Evolutionary conservation across 2,113 vertebrate genomes (phyloP).

Genomic region (Leptocoma aspasia): DNA sequence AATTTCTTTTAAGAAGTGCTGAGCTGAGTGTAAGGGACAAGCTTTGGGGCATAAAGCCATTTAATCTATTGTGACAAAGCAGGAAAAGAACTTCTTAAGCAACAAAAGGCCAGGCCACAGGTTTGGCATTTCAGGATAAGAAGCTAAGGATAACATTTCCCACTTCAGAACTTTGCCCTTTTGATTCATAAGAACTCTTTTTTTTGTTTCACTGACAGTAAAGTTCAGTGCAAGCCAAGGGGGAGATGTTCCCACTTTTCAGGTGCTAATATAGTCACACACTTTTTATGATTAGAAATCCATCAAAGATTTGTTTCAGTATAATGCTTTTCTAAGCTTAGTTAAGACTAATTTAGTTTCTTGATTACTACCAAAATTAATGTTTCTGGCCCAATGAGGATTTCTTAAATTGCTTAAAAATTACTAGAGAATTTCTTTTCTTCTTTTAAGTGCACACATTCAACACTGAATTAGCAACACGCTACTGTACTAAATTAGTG

Average conservation of each 20-base stretch:
- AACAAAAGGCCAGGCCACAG: not conserved
- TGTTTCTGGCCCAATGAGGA: not conserved
- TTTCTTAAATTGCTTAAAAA: not conserved
- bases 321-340: not conserved
- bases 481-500: not conserved
- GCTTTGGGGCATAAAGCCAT: not conserved
- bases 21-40: not conserved
- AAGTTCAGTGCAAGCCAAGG: not conserved
- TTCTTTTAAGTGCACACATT: not conserved
- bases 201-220: not conserved
- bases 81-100: constrained; percentile 1
- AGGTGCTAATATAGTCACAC: not conserved
- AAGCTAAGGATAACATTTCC: constrained; percentile 3
- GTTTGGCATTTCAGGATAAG: constrained; percentile 26
- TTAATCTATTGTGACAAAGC: not conserved
- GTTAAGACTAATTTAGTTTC: not conserved
- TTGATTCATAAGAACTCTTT: not conserved
- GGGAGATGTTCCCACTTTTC: not conserved
- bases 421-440: not conserved
- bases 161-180: constrained; percentile 19
- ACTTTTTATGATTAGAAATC: not conserved
- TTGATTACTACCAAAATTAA: not conserved
- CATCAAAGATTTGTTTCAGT: not conserved
- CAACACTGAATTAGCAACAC: not conserved
- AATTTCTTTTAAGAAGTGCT: not conserved